These are phyloP conservation scores for Microhierax caerulescens DNA, from an alignment of 2,797 vertebrate species.

Conservation along the genomic window DNA sequence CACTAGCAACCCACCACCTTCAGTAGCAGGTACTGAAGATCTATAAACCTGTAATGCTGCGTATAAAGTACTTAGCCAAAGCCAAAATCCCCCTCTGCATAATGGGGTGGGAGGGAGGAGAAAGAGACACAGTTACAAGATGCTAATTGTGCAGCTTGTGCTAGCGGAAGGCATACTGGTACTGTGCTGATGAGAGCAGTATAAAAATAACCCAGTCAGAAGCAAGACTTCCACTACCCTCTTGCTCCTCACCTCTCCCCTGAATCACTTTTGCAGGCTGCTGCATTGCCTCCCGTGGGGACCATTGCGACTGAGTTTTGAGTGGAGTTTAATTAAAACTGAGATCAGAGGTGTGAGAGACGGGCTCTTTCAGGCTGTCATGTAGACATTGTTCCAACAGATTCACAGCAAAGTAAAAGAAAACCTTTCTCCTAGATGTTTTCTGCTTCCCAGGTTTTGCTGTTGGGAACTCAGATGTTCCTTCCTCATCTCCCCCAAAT, in stretches of 20 bases:
- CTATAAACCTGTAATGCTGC: not conserved
- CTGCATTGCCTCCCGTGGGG: not conserved
- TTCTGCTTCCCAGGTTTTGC: not conserved
- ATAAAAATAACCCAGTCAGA: constrained; percentile 21
- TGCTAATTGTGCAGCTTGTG: not conserved
- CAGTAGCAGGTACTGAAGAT: not conserved
- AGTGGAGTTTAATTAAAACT: constrained; percentile 11
- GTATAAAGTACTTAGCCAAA: not conserved
- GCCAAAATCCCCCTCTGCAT: not conserved
- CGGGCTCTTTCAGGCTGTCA: not conserved
- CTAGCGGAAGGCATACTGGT: not conserved
- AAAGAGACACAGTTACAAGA: not conserved
- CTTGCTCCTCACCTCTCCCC: not conserved
- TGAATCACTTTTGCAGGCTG: not conserved
- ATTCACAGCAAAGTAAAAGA: not conserved
- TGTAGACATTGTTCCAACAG: not conserved
- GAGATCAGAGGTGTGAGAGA: not conserved
- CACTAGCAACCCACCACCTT: not conserved
- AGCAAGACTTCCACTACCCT: not conserved
- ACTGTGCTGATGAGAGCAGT: constrained; percentile 28
- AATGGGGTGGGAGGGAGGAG: not conserved
- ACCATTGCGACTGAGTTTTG: not conserved
- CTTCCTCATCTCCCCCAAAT: not conserved
- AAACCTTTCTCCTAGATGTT: not conserved
- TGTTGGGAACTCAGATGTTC: not conserved